Conservation (phyloP, 2,888 invertebrate genomes). For the Hedya salicella region DNA sequence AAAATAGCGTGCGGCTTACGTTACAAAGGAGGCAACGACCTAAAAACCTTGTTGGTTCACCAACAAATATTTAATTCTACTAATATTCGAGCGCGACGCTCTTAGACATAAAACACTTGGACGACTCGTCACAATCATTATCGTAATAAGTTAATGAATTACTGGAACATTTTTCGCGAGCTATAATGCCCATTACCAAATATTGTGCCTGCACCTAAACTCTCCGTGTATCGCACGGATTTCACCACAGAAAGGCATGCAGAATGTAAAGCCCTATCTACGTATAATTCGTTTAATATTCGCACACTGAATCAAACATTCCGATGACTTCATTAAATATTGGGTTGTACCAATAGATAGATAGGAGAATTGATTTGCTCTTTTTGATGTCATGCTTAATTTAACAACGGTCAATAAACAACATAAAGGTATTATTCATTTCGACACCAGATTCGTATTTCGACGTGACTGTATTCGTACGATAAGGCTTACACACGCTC, state of each 20-base stretch:
- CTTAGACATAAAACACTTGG: slow-evolving; percentile 39
- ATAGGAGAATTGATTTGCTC: slow-evolving; percentile 2
- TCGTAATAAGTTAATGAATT: slow-evolving; percentile 35
- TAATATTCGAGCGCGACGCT: slow-evolving; percentile 28
- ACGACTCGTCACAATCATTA: slow-evolving; percentile 39
- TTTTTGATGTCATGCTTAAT: background rate
- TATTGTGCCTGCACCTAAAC: slow-evolving; percentile 55
- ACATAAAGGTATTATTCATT: background rate
- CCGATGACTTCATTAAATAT: slow-evolving; percentile 1
- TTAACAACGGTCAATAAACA: background rate
- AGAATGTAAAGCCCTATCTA: slow-evolving; percentile 14
- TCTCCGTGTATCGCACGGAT: slow-evolving; percentile 61
- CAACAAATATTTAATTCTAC: slow-evolving; percentile 40
- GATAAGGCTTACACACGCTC: background rate
- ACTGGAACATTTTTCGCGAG: slow-evolving; percentile 20
- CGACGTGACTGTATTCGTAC: slow-evolving; percentile 1
- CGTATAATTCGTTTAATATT: slow-evolving; percentile 27
- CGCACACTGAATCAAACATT: slow-evolving; percentile 4
- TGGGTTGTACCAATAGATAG: background rate
- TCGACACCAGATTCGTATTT: slow-evolving; percentile 8
- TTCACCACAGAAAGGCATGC: slow-evolving; percentile 47
- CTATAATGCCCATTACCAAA: slow-evolving; percentile 44
- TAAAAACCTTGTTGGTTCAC: slow-evolving; percentile 32
- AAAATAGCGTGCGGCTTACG: slow-evolving; percentile 32
- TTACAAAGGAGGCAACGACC: slow-evolving; percentile 39